These are phyloP conservation scores for Trichacis sp. DNA, from an alignment of 2,888 invertebrate genomes.

Conservation along the genomic window DNA sequence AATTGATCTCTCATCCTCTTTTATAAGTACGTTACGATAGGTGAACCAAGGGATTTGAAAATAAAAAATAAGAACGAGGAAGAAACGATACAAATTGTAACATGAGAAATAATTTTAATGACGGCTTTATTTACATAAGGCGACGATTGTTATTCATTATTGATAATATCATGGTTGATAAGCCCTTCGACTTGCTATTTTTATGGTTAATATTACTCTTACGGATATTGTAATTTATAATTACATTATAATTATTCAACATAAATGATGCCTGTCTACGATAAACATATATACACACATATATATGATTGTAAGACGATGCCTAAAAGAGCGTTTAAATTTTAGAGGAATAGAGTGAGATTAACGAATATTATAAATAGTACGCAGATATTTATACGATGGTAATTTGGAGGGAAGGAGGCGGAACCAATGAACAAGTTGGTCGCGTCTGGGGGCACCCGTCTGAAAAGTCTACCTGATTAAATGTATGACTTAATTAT, in stretches of 20 bases:
- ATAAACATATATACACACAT: constrained; percentile 44
- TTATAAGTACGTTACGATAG: constrained; percentile 18
- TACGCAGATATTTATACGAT: constrained; percentile 31
- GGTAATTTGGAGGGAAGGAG: constrained; percentile 52
- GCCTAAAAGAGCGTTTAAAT: constrained; percentile 58
- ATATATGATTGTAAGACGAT: constrained; percentile 50
- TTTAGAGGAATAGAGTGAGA: constrained; percentile 62
- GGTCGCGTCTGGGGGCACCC: constrained; percentile 57
- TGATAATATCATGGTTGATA: constrained; percentile 18
- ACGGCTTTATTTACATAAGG: constrained; percentile 23
- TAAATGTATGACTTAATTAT: constrained; percentile 69
- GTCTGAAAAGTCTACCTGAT: constrained; percentile 68
- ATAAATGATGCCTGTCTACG: constrained; percentile 42
- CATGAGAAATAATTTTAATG: constrained; percentile 18
- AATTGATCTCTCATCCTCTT: constrained; percentile 33
- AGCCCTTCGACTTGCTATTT: constrained; percentile 20
- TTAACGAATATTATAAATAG: constrained; percentile 46
- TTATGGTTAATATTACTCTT: constrained; percentile 37
- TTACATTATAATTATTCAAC: constrained; percentile 40
- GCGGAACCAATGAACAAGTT: constrained; percentile 33
- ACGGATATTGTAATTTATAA: constrained; percentile 34
- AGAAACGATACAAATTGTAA: constrained; percentile 11
- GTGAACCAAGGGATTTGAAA: not conserved
- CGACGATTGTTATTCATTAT: constrained; percentile 30
- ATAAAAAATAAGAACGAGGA: too few species aligned